Percentiles rank a stretch among this genome's conserved stretches.
Evolutionary conservation across 2,888 invertebrate species (phyloP).

Genomic region (Chorisops tibialis): DNA sequence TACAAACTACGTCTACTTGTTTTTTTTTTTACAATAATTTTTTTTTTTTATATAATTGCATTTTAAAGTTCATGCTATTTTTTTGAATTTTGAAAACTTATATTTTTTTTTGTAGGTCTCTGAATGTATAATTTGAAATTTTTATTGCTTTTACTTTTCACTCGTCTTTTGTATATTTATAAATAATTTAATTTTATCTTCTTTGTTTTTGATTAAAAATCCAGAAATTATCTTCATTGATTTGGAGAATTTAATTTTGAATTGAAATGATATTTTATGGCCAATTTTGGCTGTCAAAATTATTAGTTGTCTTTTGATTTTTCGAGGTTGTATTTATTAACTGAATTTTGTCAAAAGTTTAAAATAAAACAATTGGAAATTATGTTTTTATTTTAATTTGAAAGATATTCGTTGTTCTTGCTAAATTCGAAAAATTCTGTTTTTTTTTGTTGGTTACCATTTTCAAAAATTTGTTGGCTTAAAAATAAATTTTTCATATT

Average conservation of each 20-base stretch:
- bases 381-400: too few relatives aligned
- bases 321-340: too few relatives aligned
- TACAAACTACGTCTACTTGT: conserved; percentile 9
- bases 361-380: too few relatives aligned
- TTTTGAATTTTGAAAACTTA: neutral
- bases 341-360: too few relatives aligned
- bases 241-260: too few relatives aligned
- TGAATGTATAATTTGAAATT: conserved; percentile 2
- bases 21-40: neutral
- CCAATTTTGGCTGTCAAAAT: too few relatives aligned
- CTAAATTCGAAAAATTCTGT: conserved; percentile 14
- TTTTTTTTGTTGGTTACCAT: neutral
- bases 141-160: conserved; percentile 25
- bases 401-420: conserved; percentile 12
- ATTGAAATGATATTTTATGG: too few relatives aligned
- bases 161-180: neutral
- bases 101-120: conserved; percentile 1
- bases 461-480: neutral
- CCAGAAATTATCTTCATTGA: too few relatives aligned
- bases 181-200: too few relatives aligned
- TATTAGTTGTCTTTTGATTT: too few relatives aligned
- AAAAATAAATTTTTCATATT: neutral
- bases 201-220: too few relatives aligned
- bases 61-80: too few relatives aligned
- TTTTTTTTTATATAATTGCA: conserved; percentile 1